Percentiles rank a stretch among this genome's conserved stretches.
These are phyloP conservation scores for Amblyteles armatorius DNA, from an alignment of 2,888 invertebrate genomes.

Conservation along the genomic window DNA sequence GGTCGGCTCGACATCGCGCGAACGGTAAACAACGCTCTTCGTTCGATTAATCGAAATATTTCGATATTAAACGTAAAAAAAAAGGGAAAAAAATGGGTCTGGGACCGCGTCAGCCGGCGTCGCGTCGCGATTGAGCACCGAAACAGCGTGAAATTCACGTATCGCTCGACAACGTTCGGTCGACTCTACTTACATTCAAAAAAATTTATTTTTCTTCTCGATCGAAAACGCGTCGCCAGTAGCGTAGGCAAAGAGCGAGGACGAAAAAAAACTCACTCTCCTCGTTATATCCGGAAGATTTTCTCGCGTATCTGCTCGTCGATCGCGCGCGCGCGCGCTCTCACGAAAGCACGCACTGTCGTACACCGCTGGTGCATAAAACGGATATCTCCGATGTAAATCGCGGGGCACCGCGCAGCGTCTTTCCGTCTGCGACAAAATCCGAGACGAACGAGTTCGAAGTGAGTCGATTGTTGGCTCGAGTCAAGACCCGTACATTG, in stretches of 20 bases:
- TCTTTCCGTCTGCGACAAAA: slow-evolving; percentile 38
- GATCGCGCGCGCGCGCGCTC: background rate
- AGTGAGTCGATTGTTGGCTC: slow-evolving; percentile 12
- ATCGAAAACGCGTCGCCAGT: slow-evolving; percentile 74
- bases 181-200: too few relatives aligned
- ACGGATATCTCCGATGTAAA: too few relatives aligned
- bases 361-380: background rate
- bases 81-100: background rate
- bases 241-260: slow-evolving; percentile 72
- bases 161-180: background rate
- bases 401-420: slow-evolving; percentile 14
- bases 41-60: background rate
- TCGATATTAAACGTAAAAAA: background rate
- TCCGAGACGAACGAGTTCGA: background rate
- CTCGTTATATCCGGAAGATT: slow-evolving; percentile 39
- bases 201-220: too few relatives aligned
- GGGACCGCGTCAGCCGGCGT: slow-evolving; percentile 3
- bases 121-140: background rate
- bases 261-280: slow-evolving; percentile 67
- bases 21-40: background rate
- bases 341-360: background rate
- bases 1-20: too few relatives aligned
- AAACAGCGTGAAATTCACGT: background rate
- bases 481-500: background rate
- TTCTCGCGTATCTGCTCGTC: slow-evolving; percentile 1